Conservation (phyloP, 2,113 vertebrate species). For the Riparia riparia region DNA sequence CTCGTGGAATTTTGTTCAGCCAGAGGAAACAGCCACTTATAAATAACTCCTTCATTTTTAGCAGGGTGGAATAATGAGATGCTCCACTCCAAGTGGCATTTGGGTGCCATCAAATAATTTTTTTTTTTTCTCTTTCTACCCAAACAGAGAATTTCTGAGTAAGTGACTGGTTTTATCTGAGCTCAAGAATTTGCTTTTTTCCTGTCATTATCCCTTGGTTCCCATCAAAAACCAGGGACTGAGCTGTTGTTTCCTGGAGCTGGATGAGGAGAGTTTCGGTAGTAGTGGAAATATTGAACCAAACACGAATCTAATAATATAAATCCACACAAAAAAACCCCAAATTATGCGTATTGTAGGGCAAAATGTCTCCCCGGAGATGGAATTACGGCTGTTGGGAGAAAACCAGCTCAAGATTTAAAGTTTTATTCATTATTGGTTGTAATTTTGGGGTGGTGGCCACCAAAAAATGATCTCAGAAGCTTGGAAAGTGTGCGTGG, state of each 20-base stretch:
- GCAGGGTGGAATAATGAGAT: neutral
- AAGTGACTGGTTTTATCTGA: neutral
- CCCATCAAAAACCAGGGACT: neutral
- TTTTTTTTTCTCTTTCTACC: neutral
- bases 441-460: neutral
- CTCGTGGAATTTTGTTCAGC: neutral
- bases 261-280: neutral
- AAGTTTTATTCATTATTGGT: neutral
- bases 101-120: neutral
- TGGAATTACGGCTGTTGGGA: neutral
- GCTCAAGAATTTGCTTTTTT: neutral
- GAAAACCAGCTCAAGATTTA: neutral
- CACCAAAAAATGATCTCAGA: neutral
- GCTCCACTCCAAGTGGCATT: neutral
- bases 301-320: neutral
- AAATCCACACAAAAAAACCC: neutral
- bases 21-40: neutral
- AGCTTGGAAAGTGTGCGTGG: neutral
- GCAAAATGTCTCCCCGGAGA: neutral
- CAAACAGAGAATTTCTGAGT: neutral
- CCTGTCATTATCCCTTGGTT: neutral
- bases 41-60: neutral
- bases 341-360: too few species aligned
- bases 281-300: neutral
- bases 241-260: neutral